phyloP scores from a whole-genome alignment of 2,113 vertebrate genomes.

The Embiotoca jacksoni region DNA sequence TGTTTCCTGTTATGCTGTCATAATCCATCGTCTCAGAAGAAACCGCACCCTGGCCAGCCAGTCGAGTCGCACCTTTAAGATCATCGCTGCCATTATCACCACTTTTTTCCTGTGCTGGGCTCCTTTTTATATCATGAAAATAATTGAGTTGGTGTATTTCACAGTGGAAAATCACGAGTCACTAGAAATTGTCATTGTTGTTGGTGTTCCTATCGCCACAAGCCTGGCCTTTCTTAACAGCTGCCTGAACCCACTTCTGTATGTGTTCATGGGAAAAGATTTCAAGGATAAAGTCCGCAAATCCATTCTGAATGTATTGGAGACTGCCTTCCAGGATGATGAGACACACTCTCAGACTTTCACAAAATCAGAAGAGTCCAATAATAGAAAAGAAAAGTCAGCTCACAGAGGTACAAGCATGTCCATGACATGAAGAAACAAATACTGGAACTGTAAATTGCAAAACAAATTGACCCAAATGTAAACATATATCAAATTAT shows the following conservation, averaged over 20 bases:
- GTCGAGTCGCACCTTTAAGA: constrained; percentile 87
- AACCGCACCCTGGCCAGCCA: constrained; percentile 83
- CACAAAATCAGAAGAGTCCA: constrained; percentile 80
- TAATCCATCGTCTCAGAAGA: constrained; percentile 84
- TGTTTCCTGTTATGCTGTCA: constrained; percentile 86
- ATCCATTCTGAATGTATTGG: constrained; percentile 83
- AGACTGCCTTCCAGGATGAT: constrained; percentile 85
- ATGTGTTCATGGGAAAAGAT: constrained; percentile 88
- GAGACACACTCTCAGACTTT: constrained; percentile 77
- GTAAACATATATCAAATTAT: too few relatives aligned
- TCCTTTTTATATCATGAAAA: constrained; percentile 87
- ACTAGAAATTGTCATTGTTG: constrained; percentile 66
- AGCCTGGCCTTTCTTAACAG: constrained; percentile 87
- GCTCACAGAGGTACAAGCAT: constrained; percentile 77
- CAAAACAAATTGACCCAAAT: too few relatives aligned
- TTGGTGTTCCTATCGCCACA: constrained; percentile 81
- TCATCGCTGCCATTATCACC: constrained; percentile 88
- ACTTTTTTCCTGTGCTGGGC: constrained; percentile 92
- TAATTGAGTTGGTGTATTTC: constrained; percentile 78
- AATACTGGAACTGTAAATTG: too few relatives aligned
- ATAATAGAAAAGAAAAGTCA: constrained; percentile 83
- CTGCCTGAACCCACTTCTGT: constrained; percentile 87
- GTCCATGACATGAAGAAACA: background rate
- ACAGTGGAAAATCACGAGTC: constrained; percentile 60
- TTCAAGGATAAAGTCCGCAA: constrained; percentile 85